phyloP scores from a whole-genome alignment of 2,888 invertebrate genomes.

The Lathronympha strigana region DNA sequence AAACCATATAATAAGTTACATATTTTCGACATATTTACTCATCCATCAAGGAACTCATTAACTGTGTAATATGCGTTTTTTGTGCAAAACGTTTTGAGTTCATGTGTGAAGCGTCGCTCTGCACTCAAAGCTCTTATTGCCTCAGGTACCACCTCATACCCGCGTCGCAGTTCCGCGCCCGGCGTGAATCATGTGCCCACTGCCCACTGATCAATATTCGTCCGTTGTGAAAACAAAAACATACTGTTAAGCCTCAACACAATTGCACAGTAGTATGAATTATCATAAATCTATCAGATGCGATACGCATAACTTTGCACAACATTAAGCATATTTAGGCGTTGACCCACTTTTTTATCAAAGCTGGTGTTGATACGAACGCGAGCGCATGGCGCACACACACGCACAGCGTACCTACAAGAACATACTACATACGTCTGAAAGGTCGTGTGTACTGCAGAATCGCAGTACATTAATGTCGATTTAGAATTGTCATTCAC shows the following conservation, averaged over 20 bases:
- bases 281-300: slow-evolving; percentile 68
- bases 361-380: slow-evolving; percentile 58
- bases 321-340: slow-evolving; percentile 73
- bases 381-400: slow-evolving; percentile 55
- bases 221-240: slow-evolving; percentile 49
- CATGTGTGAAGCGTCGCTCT: too few relatives aligned
- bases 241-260: slow-evolving; percentile 48
- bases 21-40: too few relatives aligned
- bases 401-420: slow-evolving; percentile 29
- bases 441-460: slow-evolving; percentile 2
- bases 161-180: background rate
- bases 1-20: too few relatives aligned
- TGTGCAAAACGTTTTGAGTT: too few relatives aligned
- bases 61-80: too few relatives aligned
- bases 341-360: slow-evolving; percentile 74
- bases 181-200: slow-evolving; percentile 6
- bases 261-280: slow-evolving; percentile 55
- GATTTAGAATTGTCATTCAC: background rate
- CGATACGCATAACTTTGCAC: slow-evolving; percentile 69
- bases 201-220: slow-evolving; percentile 19
- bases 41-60: too few relatives aligned
- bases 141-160: background rate
- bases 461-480: background rate
- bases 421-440: background rate
- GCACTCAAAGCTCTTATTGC: too few relatives aligned